These are phyloP conservation scores for Malaclemys terrapin DNA, from an alignment of 2,113 vertebrate species.

Conservation along the genomic window DNA sequence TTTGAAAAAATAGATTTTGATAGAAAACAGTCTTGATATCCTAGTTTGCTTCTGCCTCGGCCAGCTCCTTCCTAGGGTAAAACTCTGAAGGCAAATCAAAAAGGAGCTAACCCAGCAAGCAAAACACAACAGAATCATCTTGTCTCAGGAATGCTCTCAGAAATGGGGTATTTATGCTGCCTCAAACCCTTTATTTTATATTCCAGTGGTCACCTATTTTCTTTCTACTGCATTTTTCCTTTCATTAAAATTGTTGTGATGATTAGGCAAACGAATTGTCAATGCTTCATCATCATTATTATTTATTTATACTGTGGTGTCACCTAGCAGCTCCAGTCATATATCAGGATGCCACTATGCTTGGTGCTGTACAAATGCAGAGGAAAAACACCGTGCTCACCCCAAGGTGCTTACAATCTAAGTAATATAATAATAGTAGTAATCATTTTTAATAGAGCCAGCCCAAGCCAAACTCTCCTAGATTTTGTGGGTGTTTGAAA, in stretches of 20 bases:
- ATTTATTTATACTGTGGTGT: not conserved
- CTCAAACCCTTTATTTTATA: not conserved
- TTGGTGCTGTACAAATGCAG: not conserved
- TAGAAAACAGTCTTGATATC: constrained; percentile 50
- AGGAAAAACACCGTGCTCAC: not conserved
- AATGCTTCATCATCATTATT: not conserved
- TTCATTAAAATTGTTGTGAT: not conserved
- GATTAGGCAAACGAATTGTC: constrained; percentile 27
- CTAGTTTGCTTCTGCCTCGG: constrained; percentile 48
- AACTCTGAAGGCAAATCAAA: constrained; percentile 28
- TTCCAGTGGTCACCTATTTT: constrained; percentile 38
- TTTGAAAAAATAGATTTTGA: constrained; percentile 47
- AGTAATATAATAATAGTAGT: not conserved
- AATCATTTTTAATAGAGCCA: not conserved
- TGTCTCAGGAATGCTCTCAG: constrained; percentile 21
- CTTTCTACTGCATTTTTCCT: not conserved
- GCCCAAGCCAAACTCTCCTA: not conserved
- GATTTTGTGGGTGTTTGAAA: not conserved
- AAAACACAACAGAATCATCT: constrained; percentile 21
- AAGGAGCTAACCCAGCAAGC: not conserved
- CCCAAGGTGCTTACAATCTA: not conserved
- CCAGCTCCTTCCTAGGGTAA: constrained; percentile 46
- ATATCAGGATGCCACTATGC: not conserved
- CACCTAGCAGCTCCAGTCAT: not conserved
- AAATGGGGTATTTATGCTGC: constrained; percentile 4